These are phyloP conservation scores for Rhimphoctona megacephalus DNA, from an alignment of 2,888 invertebrate genomes.

Conservation along the genomic window DNA sequence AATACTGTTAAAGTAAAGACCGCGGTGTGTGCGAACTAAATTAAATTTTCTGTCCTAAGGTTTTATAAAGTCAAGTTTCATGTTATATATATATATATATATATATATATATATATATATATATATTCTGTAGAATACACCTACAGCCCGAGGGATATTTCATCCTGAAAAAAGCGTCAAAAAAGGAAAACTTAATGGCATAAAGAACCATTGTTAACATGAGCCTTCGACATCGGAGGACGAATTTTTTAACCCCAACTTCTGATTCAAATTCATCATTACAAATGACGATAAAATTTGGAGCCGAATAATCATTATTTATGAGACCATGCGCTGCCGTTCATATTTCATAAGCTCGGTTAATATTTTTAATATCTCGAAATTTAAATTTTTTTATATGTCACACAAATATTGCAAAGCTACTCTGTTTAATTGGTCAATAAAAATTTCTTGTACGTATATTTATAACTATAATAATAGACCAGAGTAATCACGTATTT, in stretches of 20 bases:
- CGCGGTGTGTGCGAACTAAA: not conserved
- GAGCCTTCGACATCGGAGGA: not conserved
- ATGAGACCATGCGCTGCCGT: not conserved
- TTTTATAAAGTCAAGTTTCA: no score
- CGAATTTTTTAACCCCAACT: not conserved
- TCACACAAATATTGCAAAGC: not conserved
- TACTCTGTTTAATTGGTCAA: not conserved
- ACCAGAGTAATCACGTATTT: slow-evolving; percentile 12
- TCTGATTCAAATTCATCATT: not conserved
- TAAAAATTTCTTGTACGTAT: not conserved
- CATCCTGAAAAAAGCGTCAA: not conserved
- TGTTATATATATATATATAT: no score
- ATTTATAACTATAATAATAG: not conserved
- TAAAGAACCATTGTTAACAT: not conserved
- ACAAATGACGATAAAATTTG: not conserved
- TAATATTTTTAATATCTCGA: not conserved
- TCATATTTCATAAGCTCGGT: not conserved
- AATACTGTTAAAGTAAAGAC: not conserved
- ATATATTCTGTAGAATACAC: no score
- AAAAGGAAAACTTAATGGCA: not conserved
- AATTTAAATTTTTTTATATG: not conserved
- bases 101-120: no score
- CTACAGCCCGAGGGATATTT: not conserved
- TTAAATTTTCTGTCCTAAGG: slow-evolving; percentile 15
- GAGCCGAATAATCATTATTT: not conserved